Percentiles rank a stretch among this genome's conserved stretches.
phyloP scores from a whole-genome alignment of 2,888 invertebrate species.

The Heterodera filipjevi region DNA sequence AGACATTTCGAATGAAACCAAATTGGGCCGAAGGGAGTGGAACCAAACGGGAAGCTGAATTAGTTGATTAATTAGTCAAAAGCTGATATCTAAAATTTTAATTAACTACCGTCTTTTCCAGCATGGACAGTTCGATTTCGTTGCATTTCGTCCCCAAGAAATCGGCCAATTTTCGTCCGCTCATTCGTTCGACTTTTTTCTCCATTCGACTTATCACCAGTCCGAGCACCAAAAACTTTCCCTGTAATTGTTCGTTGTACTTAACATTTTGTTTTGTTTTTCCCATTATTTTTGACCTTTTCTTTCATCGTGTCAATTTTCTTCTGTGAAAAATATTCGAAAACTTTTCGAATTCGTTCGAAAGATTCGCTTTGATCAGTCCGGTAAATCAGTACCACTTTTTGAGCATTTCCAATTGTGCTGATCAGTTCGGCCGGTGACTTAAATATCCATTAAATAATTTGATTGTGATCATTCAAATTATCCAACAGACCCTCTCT shows the following conservation, averaged over 20 bases:
- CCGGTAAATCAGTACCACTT: background rate
- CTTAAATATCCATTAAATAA: background rate
- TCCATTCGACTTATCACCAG: background rate
- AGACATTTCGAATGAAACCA: background rate
- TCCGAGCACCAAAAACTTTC: background rate
- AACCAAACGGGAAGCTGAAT: constrained; percentile 5
- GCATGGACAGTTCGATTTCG: background rate
- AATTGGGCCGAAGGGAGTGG: background rate
- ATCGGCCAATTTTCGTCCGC: background rate
- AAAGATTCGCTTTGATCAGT: background rate
- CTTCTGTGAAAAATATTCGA: background rate
- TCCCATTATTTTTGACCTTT: background rate
- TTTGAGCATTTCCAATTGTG: background rate
- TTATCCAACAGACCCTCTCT: no score
- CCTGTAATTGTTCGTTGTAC: background rate
- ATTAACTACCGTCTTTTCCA: background rate
- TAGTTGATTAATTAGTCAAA: background rate
- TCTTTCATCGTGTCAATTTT: background rate
- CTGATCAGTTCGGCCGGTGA: background rate
- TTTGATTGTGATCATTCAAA: no score
- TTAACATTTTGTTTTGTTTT: background rate
- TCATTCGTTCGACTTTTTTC: background rate
- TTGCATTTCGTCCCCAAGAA: background rate
- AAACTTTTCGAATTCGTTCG: background rate
- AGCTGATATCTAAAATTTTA: background rate